Conservation (phyloP, 2,888 invertebrate species). For the Zygothrica quintamaculata region DNA sequence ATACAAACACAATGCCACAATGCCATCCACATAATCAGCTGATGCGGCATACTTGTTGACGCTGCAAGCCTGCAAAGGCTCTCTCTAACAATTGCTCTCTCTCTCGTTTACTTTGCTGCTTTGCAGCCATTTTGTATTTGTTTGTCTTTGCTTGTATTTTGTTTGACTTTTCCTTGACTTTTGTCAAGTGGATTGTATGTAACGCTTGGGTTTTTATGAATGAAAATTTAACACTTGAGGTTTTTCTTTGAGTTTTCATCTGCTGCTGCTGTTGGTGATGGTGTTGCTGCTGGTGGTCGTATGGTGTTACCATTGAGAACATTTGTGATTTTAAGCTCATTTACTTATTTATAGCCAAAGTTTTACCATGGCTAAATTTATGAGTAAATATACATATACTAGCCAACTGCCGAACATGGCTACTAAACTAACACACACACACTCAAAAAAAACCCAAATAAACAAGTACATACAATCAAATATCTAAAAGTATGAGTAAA, state of each 20-base stretch:
- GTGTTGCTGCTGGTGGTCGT: no score
- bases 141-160: slow-evolving; percentile 24
- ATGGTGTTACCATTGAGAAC: slow-evolving; percentile 1
- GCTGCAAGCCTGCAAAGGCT: slow-evolving; percentile 48
- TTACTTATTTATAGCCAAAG: slow-evolving; percentile 32
- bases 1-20: slow-evolving; percentile 43
- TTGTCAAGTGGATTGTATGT: slow-evolving; percentile 55
- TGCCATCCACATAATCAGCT: slow-evolving; percentile 67
- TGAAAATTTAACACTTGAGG: slow-evolving; percentile 40
- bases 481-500: not conserved
- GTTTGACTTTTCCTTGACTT: slow-evolving; percentile 21
- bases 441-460: not conserved
- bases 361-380: slow-evolving; percentile 18
- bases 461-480: not conserved
- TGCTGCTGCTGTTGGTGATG: not conserved
- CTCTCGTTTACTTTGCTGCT: not conserved
- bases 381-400: slow-evolving; percentile 12
- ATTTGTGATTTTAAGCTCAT: slow-evolving; percentile 19
- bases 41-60: slow-evolving; percentile 64
- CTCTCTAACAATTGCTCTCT: slow-evolving; percentile 2
- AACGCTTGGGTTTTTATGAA: slow-evolving; percentile 64
- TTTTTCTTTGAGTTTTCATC: slow-evolving; percentile 2
- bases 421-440: slow-evolving; percentile 4
- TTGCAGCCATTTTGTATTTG: slow-evolving; percentile 42
- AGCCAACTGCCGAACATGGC: slow-evolving; percentile 22